Evolutionary conservation across 2,797 vertebrate genomes (phyloP).

Genomic region (Pterois miles): DNA sequence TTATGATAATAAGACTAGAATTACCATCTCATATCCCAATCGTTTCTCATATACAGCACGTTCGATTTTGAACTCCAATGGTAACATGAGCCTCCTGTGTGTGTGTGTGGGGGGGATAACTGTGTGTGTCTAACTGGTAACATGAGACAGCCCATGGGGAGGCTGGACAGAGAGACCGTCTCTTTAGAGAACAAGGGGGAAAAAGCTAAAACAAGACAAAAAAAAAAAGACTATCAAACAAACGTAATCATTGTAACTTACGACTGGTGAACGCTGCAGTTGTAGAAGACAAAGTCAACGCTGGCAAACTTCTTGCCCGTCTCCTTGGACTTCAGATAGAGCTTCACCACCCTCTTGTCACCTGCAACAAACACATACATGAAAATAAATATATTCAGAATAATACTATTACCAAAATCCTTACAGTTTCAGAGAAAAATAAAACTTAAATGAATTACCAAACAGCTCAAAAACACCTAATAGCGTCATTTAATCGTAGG

Average conservation of each 20-base stretch:
- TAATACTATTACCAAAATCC: background rate
- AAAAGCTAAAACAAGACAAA: background rate
- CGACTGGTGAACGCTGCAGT: constrained; percentile 98
- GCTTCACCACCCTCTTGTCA: constrained; percentile 95
- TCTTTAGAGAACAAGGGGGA: constrained; percentile 11
- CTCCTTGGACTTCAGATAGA: constrained; percentile 97
- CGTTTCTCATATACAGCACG: constrained; percentile 48
- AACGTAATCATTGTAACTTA: constrained; percentile 80
- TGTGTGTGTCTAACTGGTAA: constrained; percentile 44
- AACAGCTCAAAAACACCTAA: background rate
- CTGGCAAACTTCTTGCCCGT: constrained; percentile 96
- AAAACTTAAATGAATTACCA: background rate
- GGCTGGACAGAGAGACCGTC: constrained; percentile 20
- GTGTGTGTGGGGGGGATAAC: constrained; percentile 17
- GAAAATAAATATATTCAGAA: background rate
- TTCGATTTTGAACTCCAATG: constrained; percentile 66
- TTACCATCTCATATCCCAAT: constrained; percentile 63
- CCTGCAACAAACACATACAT: constrained; percentile 74
- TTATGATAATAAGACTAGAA: constrained; percentile 63
- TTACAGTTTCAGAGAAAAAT: background rate
- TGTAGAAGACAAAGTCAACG: constrained; percentile 98
- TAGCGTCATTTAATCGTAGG: background rate
- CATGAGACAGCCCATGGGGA: constrained; percentile 33
- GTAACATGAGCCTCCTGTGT: constrained; percentile 58
- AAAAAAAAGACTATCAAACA: background rate